Evolutionary conservation across 2,797 vertebrate genomes (phyloP).

Genomic region (Choloepus didactylus): DNA sequence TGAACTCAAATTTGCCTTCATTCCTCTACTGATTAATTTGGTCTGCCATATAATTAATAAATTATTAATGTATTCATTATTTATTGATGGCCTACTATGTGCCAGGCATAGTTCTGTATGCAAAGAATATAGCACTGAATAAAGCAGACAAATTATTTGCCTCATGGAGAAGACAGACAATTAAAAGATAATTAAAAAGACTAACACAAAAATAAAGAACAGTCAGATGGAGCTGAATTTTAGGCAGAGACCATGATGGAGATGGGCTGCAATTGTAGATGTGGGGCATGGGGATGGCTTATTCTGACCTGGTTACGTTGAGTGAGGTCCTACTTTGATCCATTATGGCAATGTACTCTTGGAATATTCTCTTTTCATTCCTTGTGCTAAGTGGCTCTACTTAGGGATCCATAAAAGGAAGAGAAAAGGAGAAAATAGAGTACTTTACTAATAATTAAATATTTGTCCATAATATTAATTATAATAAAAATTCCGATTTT

Average conservation of each 20-base stretch:
- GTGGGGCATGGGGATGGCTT: not conserved
- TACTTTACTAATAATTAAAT: not conserved
- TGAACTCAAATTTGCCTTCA: not conserved
- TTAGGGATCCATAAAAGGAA: not conserved
- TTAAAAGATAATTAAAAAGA: not conserved
- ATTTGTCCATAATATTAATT: not conserved
- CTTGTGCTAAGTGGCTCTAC: not conserved
- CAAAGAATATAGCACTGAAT: not conserved
- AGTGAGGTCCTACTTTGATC: not conserved
- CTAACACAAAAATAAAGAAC: not conserved
- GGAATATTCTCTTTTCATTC: not conserved
- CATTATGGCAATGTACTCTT: not conserved
- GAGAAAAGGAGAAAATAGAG: not conserved
- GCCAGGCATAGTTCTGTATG: not conserved
- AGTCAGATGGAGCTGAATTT: not conserved
- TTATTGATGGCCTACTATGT: not conserved
- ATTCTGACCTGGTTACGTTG: not conserved
- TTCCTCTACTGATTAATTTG: not conserved
- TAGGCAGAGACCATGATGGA: not conserved
- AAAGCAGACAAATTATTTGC: not conserved
- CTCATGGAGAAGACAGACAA: not conserved
- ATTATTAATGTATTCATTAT: not conserved
- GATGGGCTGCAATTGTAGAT: not conserved
- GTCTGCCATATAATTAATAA: not conserved
- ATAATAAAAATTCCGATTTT: not conserved